These are phyloP conservation scores for Drosophila saltans DNA, from an alignment of 1,140 invertebrate genomes.

Conservation along the genomic window DNA sequence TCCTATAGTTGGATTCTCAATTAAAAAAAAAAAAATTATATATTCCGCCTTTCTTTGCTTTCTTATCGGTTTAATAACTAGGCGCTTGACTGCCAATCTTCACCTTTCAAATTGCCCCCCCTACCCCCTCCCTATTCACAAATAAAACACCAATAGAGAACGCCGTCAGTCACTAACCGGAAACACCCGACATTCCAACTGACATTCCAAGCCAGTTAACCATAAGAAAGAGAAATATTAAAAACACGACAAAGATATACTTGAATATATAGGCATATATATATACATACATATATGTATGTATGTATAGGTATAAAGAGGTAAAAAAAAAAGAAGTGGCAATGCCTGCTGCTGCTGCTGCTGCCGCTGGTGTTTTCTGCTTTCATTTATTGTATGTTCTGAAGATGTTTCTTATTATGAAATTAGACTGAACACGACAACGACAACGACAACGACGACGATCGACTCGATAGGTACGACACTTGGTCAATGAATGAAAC, in stretches of 20 bases:
- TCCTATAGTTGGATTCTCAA: no score
- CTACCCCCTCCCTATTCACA: background rate
- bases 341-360: conserved; percentile 17
- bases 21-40: no score
- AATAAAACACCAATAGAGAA: background rate
- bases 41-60: background rate
- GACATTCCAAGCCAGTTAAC: conserved; percentile 56
- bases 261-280: conserved; percentile 19
- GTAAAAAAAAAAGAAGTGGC: conserved; percentile 38
- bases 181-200: conserved; percentile 66
- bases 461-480: conserved; percentile 41
- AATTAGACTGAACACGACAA: conserved; percentile 69
- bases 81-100: conserved; percentile 6
- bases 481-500: conserved; percentile 79
- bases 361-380: conserved; percentile 21
- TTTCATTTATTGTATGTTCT: conserved; percentile 62
- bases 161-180: conserved; percentile 56
- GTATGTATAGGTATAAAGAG: conserved; percentile 4
- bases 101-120: no score
- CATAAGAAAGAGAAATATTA: conserved; percentile 55
- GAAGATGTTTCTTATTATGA: conserved; percentile 81
- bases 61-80: background rate
- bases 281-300: conserved; percentile 24
- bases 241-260: conserved; percentile 40
- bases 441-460: conserved; percentile 14